Percentiles rank a stretch among this genome's conserved stretches.
phyloP scores from a whole-genome alignment of 2,888 invertebrate genomes.

The Drosophila tanythrix region DNA sequence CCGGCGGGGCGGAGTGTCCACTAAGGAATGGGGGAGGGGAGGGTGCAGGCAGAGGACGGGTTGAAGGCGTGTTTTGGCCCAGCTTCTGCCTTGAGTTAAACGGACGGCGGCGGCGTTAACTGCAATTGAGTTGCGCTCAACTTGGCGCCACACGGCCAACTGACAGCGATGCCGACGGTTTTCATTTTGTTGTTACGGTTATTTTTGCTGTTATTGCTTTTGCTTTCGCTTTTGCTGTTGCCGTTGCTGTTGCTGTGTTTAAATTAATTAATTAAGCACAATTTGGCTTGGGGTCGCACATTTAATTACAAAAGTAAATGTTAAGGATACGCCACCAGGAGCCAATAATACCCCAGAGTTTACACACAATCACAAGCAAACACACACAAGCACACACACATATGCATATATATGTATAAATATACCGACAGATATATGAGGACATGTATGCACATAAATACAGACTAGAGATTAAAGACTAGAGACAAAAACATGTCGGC shows the following conservation, averaged over 20 bases:
- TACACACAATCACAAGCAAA: conserved; percentile 19
- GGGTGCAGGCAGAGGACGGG: not conserved
- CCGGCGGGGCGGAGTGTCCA: not conserved
- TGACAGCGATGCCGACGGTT: conserved; percentile 37
- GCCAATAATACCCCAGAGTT: conserved; percentile 59
- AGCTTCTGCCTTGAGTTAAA: conserved; percentile 13
- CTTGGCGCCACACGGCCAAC: conserved; percentile 70
- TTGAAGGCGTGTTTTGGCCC: not conserved
- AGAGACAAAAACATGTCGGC: not conserved
- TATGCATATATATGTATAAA: not conserved
- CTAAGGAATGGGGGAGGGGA: not conserved
- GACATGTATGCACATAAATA: not conserved
- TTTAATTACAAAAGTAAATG: conserved; percentile 72
- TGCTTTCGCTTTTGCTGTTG: conserved; percentile 4
- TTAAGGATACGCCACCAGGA: conserved; percentile 64
- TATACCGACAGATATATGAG: not conserved
- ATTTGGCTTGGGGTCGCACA: conserved; percentile 46
- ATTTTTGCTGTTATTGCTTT: not conserved
- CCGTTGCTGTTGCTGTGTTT: conserved; percentile 39
- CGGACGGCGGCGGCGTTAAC: conserved; percentile 23
- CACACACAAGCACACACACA: not conserved
- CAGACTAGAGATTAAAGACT: not conserved
- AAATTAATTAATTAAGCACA: conserved; percentile 75
- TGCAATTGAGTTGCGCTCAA: conserved; percentile 59
- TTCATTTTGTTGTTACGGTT: not conserved